Conservation (phyloP, 2,113 vertebrate genomes). For the Emydura subglobosa region DNA sequence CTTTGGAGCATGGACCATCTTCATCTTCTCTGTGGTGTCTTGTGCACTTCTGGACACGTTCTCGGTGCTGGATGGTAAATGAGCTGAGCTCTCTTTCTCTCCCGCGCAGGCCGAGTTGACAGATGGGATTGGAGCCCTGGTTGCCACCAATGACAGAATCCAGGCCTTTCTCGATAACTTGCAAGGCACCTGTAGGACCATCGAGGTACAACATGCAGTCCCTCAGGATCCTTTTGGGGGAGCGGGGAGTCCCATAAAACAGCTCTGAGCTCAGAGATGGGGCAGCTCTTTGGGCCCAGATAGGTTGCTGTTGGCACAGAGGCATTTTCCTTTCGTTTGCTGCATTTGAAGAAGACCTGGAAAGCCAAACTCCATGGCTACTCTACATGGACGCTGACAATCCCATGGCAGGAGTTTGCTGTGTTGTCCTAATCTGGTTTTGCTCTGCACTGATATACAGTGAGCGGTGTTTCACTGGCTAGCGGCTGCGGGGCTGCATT, state of each 20-base stretch:
- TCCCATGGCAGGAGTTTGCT: background rate
- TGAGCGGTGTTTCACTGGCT: background rate
- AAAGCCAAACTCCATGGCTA: background rate
- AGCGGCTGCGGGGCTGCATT: rapidly evolving
- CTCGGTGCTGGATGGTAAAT: background rate
- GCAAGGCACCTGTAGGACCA: constrained; percentile 72
- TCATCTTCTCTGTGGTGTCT: background rate
- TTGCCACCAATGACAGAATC: constrained; percentile 64
- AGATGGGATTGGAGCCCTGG: constrained; percentile 72
- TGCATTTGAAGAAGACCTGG: background rate
- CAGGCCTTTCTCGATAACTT: constrained; percentile 74
- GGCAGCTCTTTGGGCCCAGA: background rate
- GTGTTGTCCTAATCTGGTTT: background rate
- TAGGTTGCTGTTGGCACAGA: background rate
- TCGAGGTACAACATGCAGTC: constrained; percentile 74
- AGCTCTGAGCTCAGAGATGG: background rate
- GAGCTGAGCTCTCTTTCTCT: background rate
- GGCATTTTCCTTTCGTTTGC: background rate
- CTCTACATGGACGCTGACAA: background rate
- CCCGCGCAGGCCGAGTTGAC: constrained; percentile 75
- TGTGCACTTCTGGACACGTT: background rate
- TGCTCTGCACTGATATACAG: too few species aligned
- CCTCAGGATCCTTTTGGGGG: background rate
- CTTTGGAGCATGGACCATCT: background rate
- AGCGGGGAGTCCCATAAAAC: background rate